Conservation (phyloP, 2,797 vertebrate genomes). For the Gephyroberyx darwinii region DNA sequence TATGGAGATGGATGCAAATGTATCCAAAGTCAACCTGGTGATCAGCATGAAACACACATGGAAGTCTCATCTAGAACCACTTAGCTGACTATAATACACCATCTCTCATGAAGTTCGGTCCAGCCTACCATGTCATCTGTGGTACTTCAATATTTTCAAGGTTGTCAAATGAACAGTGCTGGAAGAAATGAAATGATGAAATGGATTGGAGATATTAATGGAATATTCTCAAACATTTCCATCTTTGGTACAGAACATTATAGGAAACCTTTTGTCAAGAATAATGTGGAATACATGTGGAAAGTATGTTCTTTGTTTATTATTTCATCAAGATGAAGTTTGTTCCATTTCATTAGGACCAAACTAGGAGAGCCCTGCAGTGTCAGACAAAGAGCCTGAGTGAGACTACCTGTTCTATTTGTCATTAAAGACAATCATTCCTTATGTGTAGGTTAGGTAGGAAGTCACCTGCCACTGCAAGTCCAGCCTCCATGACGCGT, state of each 20-base stretch:
- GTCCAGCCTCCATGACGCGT: constrained; percentile 40
- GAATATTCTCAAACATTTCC: neutral
- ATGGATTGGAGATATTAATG: neutral
- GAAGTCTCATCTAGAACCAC: constrained; percentile 8
- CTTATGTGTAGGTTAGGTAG: constrained; percentile 50
- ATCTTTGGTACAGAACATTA: neutral
- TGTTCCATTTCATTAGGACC: constrained; percentile 3
- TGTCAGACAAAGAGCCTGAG: constrained; percentile 35
- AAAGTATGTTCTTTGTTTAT: neutral
- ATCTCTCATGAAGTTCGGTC: neutral
- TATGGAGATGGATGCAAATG: constrained; percentile 13
- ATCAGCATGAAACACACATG: neutral
- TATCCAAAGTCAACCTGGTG: constrained; percentile 8
- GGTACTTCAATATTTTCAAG: neutral
- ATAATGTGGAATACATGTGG: neutral
- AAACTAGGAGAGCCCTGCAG: constrained; percentile 32
- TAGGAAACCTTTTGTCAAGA: neutral
- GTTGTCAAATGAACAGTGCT: neutral
- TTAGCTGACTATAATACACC: neutral
- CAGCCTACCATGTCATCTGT: neutral
- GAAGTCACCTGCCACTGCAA: constrained; percentile 57
- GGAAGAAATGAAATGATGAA: too few species aligned
- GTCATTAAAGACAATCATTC: constrained; percentile 43
- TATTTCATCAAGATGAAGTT: neutral
- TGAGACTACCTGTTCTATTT: constrained; percentile 19